phyloP scores from a whole-genome alignment of 2,888 invertebrate species.

The Cryptocephalus moraei region DNA sequence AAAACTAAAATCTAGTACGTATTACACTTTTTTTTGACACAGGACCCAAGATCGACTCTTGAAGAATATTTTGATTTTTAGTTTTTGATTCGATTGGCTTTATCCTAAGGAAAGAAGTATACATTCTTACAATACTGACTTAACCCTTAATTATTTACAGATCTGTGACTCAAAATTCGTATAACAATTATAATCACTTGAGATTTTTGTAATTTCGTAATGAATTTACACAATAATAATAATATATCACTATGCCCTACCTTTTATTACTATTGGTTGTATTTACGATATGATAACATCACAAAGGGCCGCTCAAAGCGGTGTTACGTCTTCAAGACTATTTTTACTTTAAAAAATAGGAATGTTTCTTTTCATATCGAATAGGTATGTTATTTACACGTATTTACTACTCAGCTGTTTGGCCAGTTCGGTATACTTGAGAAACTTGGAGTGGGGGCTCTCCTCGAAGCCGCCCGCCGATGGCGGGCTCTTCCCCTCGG shows the following conservation, averaged over 20 bases:
- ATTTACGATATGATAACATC: conserved; percentile 68
- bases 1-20: conserved; percentile 12
- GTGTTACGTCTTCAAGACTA: conserved; percentile 26
- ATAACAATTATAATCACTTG: conserved; percentile 40
- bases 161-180: conserved; percentile 36
- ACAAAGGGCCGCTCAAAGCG: conserved; percentile 45
- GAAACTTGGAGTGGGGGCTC: conserved; percentile 93
- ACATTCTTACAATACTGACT: conserved; percentile 38
- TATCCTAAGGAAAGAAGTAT: conserved; percentile 20
- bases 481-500: conserved; percentile 32
- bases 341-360: conserved; percentile 23
- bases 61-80: conserved; percentile 7
- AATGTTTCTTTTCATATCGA: conserved; percentile 15
- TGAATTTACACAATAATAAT: conserved; percentile 24
- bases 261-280: conserved; percentile 26
- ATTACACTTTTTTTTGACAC: conserved; percentile 12
- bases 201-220: conserved; percentile 30
- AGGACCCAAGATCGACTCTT: conserved; percentile 1
- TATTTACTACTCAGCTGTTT: conserved; percentile 97
- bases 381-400: conserved; percentile 56
- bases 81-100: conserved; percentile 13
- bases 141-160: conserved; percentile 32
- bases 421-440: conserved; percentile 96
- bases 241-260: conserved; percentile 22
- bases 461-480: conserved; percentile 60